Conservation (phyloP, 2,113 vertebrate species). For the Myodes glareolus region DNA sequence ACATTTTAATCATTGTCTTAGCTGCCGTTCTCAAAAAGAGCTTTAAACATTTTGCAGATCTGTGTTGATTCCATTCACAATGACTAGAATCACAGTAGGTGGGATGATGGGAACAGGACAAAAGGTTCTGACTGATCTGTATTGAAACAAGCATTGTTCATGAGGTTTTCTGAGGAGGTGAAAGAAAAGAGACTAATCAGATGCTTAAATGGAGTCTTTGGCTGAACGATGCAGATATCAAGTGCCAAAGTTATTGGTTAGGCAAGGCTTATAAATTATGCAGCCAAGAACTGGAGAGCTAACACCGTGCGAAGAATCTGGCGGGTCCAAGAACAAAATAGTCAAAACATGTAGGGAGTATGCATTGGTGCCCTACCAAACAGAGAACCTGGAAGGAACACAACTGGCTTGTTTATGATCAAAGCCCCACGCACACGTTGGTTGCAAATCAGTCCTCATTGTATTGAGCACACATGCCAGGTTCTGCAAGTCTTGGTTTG, state of each 20-base stretch:
- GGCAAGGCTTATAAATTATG: background rate
- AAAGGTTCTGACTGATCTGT: background rate
- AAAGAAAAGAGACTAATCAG: background rate
- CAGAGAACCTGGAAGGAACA: background rate
- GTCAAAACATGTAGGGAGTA: background rate
- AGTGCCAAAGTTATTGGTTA: background rate
- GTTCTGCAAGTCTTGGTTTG: background rate
- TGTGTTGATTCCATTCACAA: background rate
- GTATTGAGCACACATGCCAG: background rate
- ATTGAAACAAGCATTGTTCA: background rate
- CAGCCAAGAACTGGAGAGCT: background rate
- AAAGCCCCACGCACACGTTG: rapidly evolving
- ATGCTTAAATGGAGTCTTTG: slow-evolving; percentile 6
- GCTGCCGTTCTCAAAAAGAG: background rate
- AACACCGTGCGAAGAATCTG: background rate
- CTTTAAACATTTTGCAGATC: background rate
- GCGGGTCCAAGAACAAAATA: background rate
- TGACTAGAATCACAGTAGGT: no score
- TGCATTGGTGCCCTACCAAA: background rate
- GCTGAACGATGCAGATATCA: background rate
- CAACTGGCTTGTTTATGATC: background rate
- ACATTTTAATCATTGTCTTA: background rate
- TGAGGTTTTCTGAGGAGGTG: background rate
- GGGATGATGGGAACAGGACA: background rate
- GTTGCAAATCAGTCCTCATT: background rate